These are phyloP conservation scores for Dryoscopus gambensis DNA, from an alignment of 2,113 vertebrate genomes.

Conservation along the genomic window DNA sequence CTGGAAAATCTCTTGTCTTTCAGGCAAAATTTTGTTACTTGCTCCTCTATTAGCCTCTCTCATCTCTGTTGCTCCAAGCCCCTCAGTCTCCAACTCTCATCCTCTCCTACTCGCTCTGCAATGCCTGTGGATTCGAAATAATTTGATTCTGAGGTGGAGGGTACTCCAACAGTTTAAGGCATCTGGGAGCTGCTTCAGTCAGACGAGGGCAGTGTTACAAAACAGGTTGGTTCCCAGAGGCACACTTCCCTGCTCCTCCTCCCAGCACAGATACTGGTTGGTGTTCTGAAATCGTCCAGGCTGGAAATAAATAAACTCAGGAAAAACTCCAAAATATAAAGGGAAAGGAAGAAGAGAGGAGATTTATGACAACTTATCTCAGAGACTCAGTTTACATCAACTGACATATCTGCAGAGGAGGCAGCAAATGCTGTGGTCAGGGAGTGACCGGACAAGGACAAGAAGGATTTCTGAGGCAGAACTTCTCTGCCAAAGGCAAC, in stretches of 20 bases:
- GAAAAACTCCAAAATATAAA: neutral
- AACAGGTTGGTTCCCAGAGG: neutral
- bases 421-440: neutral
- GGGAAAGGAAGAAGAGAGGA: neutral
- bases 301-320: neutral
- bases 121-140: neutral
- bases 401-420: neutral
- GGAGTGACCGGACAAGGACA: neutral
- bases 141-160: neutral
- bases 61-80: neutral
- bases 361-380: neutral
- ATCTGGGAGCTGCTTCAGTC: neutral
- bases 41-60: neutral
- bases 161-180: neutral
- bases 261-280: neutral
- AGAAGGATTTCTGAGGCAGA: neutral
- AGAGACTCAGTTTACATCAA: neutral
- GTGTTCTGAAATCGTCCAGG: neutral
- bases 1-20: neutral
- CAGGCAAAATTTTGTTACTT: neutral
- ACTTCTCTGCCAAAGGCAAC: neutral
- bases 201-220: slow-evolving; percentile 31
- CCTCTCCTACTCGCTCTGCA: neutral
- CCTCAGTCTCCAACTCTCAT: neutral
- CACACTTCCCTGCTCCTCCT: neutral